Evolutionary conservation across 2,888 invertebrate genomes (phyloP), one percentile per base, ranked within the genome.

Genomic region (Oligia fasciuncula): DNA sequence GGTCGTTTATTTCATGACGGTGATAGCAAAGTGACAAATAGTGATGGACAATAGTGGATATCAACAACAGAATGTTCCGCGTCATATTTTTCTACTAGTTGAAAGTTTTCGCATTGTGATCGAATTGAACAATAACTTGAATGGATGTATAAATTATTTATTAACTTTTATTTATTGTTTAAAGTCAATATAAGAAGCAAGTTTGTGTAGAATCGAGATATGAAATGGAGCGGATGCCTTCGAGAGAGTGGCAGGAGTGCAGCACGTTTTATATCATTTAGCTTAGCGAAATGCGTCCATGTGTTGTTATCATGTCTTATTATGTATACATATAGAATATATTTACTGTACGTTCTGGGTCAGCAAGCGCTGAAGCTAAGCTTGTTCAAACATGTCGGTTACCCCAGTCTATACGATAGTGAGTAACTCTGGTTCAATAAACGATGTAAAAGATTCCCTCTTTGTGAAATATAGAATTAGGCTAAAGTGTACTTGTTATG

Each of bases 141-240:
- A 85, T 89, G 87, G 77, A 84, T 89, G 89, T 92, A 92, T 92
- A 93, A 91, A 92, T 89, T 93, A 92, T 93, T 92, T 93, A 93
- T 94, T 93, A 92, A 89, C 87, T 88, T 94, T 93, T 95, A 95
- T 95, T 95, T 95, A 95, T 95, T 93, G 87, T 92, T 93, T 92
- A 93, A 91, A 91, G 87, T 90, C 92, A 91, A 93, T 89, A 91
- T 90, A 91, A 89, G 88, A 84, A 87, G 87, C 87, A 84, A 85
- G 89, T 89, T 85, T 84, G 84, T 87, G 77, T 87, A 88, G 81
- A 85, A 83, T 87, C 87, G 86, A 80, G 81, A 84, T 71, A 75
- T 84, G 87, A 79, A 66, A 85, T 84, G 92, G 93, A 93, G 93
- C 93, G 93, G 93, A 87, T 85, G 91, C 90, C 90, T 90, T 86